Base-by-base conservation (phyloP, 2,113 vertebrate species). In the Pseudopipra pipra region DNA sequence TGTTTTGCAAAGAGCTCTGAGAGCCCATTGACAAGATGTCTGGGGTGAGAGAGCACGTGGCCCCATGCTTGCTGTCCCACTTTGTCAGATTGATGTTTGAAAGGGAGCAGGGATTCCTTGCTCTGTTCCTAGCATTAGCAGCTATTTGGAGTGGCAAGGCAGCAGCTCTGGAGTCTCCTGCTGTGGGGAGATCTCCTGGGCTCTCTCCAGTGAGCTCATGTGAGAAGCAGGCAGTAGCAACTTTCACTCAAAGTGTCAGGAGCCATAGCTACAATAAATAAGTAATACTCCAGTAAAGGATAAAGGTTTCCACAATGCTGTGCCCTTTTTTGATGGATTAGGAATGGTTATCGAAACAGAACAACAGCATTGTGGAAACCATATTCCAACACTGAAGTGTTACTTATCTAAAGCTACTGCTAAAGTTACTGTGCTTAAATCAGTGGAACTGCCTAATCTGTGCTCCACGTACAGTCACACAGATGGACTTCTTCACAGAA, bases 61-160 rank as follows among this genome's bases (percentile, higher is more conserved):
- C 77, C 81, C 84, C 0, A 0, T 47, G 85, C 78, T 95, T 0
- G 1, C 75, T 85, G 78, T 87, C 85, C 75, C 87, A 83, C 91
- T 94, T 71, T 94, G 81, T 91, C 85, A 93, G 59, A 54, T 51
- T 35, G 62, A 58, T 76, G 63, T 88, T 94, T 95, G 93, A 93
- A 89, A 95, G 90, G 91, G 85, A 94, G 67, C 81, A 94, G 94
- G 81, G 78, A 83, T 90, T 79, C 75, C 82, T 89, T 55, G 46
- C 66, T 78, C 78, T 77, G 44, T 33, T 73, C 28, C 52, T 89
- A 68, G n/a, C 0, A 0, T 70, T 52, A 58, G 81, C 47, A 79
- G 55, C 16, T 58, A 33, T 54, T 21, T 66, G 63, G 87, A 94
- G 54, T 44, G 39, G 51, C 77, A 93, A 58, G 56, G 93, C 96